Percentiles rank a stretch among this genome's conserved stretches.
These are phyloP conservation scores for Syngnathus typhle DNA, from an alignment of 2,113 vertebrate genomes.

Conservation along the genomic window DNA sequence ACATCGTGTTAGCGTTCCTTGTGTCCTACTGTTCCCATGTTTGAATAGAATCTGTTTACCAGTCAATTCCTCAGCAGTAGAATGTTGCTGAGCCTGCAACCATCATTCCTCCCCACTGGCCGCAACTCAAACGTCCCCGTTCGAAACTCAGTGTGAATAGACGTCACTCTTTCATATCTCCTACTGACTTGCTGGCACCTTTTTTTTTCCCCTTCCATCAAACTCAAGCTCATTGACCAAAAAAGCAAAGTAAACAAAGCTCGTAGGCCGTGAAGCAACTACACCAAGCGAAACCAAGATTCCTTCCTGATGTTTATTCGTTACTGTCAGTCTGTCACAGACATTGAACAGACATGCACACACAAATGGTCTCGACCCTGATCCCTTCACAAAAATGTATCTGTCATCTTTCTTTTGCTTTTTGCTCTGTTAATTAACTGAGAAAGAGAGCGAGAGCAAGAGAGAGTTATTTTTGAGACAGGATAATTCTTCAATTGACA, in stretches of 20 bases:
- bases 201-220: background rate
- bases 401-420: background rate
- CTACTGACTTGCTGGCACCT: conserved; percentile 10
- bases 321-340: background rate
- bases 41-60: background rate
- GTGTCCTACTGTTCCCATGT: background rate
- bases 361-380: background rate
- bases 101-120: background rate
- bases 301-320: background rate
- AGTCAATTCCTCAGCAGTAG: background rate
- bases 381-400: background rate
- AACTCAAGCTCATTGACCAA: background rate
- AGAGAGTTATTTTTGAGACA: no score
- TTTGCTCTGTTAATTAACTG: background rate
- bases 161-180: background rate
- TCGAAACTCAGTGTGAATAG: background rate
- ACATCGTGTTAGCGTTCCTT: no score
- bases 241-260: background rate
- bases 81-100: background rate
- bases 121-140: background rate
- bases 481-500: no score
- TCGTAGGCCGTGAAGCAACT: background rate
- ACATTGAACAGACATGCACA: background rate
- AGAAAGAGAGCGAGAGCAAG: background rate
- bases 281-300: background rate